Conservation (phyloP, 2,888 invertebrate species). For the Phortica magna region DNA sequence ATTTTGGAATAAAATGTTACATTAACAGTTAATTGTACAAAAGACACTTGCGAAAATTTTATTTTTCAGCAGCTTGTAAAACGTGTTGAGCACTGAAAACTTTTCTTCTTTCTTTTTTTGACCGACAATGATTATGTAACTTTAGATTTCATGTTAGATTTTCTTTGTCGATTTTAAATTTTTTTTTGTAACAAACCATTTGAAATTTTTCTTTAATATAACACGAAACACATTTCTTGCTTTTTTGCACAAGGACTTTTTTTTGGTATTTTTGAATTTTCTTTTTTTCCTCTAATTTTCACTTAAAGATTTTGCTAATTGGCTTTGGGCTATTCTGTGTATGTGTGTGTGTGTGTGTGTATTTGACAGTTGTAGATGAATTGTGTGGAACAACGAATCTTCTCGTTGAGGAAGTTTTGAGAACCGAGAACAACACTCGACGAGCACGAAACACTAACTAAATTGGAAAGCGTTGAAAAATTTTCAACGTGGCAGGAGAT, state of each 20-base stretch:
- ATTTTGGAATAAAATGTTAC: not conserved
- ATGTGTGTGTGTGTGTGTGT: conserved; percentile 53
- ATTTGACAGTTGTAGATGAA: conserved; percentile 53
- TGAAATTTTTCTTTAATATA: conserved; percentile 39
- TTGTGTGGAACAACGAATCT: conserved; percentile 71
- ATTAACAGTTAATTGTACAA: not conserved
- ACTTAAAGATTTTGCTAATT: conserved; percentile 31
- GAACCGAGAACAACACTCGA: conserved; percentile 78
- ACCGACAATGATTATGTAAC: conserved; percentile 54
- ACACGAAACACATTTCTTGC: conserved; percentile 46
- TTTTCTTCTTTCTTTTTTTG: not conserved
- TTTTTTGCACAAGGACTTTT: conserved; percentile 39
- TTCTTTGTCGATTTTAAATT: conserved; percentile 5
- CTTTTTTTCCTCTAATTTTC: conserved; percentile 57
- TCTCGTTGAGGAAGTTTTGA: conserved; percentile 68
- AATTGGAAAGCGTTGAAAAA: conserved; percentile 49
- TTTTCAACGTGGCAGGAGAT: no score
- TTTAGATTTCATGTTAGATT: conserved; percentile 38
- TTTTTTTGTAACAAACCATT: conserved; percentile 47
- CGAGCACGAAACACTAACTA: conserved; percentile 79
- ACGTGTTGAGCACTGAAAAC: not conserved
- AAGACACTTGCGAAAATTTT: not conserved
- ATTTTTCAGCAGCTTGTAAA: not conserved
- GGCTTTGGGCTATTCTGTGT: conserved; percentile 40
- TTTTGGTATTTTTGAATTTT: conserved; percentile 13